phyloP scores from a whole-genome alignment of 2,888 invertebrate genomes.

The Eupithecia pulchellata region DNA sequence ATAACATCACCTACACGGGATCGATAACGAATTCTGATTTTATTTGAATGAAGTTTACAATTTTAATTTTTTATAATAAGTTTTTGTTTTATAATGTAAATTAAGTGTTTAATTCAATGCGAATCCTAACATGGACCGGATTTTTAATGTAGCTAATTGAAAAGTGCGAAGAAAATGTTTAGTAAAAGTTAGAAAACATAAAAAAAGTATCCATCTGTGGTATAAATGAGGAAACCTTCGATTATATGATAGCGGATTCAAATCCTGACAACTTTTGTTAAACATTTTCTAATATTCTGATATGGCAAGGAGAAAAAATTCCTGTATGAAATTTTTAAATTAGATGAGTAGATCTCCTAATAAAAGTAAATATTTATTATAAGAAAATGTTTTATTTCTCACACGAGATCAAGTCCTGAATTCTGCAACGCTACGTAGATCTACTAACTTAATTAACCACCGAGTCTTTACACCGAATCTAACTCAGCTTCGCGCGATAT shows the following conservation, averaged over 20 bases:
- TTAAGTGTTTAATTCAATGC: conserved; percentile 48
- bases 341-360: conserved; percentile 66
- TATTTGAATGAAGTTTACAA: conserved; percentile 25
- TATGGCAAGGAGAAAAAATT: conserved; percentile 8
- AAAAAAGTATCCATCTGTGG: not conserved
- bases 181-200: not conserved
- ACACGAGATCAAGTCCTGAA: not conserved
- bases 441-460: too few relatives aligned
- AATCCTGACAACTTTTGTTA: not conserved
- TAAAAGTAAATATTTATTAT: conserved; percentile 63
- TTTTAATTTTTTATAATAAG: conserved; percentile 22
- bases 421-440: not conserved
- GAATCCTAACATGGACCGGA: conserved; percentile 43
- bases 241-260: not conserved
- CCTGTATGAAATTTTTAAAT: conserved; percentile 53
- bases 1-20: conserved; percentile 49
- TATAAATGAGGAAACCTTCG: not conserved
- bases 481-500: too few relatives aligned
- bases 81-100: conserved; percentile 47
- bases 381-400: conserved; percentile 32
- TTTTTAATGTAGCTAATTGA: conserved; percentile 40
- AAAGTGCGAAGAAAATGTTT: conserved; percentile 19
- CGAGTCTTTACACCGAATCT: too few relatives aligned
- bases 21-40: conserved; percentile 12
- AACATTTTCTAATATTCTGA: not conserved